A percentile compares a stretch with the other conserved stretches of the same genome.
These are phyloP conservation scores for Pterostichus madidus DNA, from an alignment of 2,888 invertebrate genomes.

Conservation along the genomic window DNA sequence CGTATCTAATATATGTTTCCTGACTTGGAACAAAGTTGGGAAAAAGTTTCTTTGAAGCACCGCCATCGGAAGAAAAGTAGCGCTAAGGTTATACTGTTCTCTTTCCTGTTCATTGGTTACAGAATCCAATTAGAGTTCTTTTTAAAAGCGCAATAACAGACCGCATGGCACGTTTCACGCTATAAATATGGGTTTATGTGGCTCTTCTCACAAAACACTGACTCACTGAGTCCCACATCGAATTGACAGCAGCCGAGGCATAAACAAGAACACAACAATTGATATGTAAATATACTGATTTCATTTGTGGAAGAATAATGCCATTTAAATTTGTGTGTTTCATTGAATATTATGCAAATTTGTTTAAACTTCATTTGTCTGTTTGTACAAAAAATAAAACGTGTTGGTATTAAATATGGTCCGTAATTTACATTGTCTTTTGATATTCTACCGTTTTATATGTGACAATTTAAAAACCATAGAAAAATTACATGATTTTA, in stretches of 20 bases:
- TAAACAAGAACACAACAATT: conserved; percentile 3
- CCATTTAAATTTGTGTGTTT: conserved; percentile 38
- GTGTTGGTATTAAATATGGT: background rate
- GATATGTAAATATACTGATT: conserved; percentile 31
- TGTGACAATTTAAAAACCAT: too few relatives aligned
- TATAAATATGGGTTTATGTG: conserved; percentile 17
- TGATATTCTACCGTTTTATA: background rate
- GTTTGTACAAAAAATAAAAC: background rate
- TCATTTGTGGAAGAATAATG: conserved; percentile 21
- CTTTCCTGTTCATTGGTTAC: conserved; percentile 10
- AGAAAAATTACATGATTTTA: too few relatives aligned
- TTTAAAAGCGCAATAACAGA: conserved; percentile 23
- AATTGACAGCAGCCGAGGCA: conserved; percentile 24
- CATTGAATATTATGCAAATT: conserved; percentile 24
- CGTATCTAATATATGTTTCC: background rate
- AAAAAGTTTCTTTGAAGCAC: background rate
- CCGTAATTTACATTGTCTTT: background rate
- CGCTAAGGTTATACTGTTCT: conserved; percentile 31
- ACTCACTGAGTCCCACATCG: too few relatives aligned
- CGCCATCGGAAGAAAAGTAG: background rate
- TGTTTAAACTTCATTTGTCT: conserved; percentile 1
- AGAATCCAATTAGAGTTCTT: conserved; percentile 32
- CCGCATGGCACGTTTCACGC: conserved; percentile 7
- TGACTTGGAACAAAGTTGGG: conserved; percentile 25
- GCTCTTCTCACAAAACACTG: background rate